Base-by-base conservation (phyloP, 2,113 vertebrate species). In the Sarotherodon lohbergeri region DNA sequence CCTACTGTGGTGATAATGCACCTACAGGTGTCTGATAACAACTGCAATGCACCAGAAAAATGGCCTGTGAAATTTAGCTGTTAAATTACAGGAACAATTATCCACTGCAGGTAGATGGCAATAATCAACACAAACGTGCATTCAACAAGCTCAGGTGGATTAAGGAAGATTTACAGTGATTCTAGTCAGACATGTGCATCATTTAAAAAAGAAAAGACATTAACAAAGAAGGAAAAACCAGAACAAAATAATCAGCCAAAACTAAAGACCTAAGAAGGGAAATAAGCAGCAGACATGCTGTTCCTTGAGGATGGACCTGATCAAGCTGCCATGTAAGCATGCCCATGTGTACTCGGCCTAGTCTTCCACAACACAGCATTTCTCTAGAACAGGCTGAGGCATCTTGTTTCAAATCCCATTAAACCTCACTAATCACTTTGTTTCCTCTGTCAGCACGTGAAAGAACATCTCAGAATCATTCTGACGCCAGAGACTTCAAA, bases 371-470 rank as follows among this genome's bases (percentile, higher is more conserved):
- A 78, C 29, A 71, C 59, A 39, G 39, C 43, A 11, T 68, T 66
- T 90, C 34, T 19, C 73, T 48, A 36, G 46, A 57, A 81, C 68
- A 78, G 59, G 79, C 82, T n/a, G 27, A 48, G 56, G 57, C 87
- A 86, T 89, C 89, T 86, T 81, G 76, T 92, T 87, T 88, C 85
- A 83, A 88, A 88, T 91, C 87, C 85, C 81, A 80, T 84, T 89
- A 91, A 89, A 90, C 41, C 81, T 86, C 41, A 1, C 36, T 71
- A 61, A 91, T 92, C 80, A 41, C 83, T 89, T 90, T 73, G 86
- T 85, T 88, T 90, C 79, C 81, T 78, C 83, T 36, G 8, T 59
- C 87, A 54, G 24, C 59, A 81, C 57, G 80, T 86, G 83, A 82
- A 36, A 81, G 43, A 90, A 84, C 66, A 32, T 68, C 32, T 89